phyloP scores from a whole-genome alignment of 2,113 vertebrate genomes.

The Macquaria australasica region DNA sequence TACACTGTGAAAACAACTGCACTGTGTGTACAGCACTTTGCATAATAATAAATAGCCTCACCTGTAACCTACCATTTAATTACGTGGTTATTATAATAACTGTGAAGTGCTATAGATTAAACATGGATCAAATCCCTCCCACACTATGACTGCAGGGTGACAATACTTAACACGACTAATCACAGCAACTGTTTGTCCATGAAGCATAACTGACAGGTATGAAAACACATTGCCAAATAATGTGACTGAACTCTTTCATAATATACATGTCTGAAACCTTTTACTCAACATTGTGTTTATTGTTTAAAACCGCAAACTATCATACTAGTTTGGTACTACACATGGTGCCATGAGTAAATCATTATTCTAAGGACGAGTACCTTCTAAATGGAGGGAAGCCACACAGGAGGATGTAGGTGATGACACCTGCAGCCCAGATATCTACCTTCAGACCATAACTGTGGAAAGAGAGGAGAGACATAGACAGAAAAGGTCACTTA shows the following conservation, averaged over 20 bases:
- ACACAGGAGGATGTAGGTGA: constrained; percentile 97
- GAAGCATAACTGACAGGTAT: background rate
- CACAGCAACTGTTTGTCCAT: background rate
- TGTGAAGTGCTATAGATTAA: background rate
- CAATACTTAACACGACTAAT: background rate
- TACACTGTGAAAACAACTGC: background rate
- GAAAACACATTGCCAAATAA: background rate
- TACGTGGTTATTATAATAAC: constrained; percentile 1
- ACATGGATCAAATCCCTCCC: background rate
- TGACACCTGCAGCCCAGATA: constrained; percentile 97
- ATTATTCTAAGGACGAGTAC: constrained; percentile 69
- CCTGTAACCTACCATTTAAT: background rate
- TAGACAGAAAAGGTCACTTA: background rate
- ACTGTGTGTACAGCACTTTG: background rate
- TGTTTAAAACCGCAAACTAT: background rate
- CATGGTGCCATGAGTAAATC: background rate
- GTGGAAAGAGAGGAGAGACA: constrained; percentile 26
- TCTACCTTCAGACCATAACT: constrained; percentile 99
- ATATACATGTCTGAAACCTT: background rate
- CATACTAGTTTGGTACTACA: background rate
- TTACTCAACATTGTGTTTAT: background rate
- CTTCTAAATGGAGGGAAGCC: constrained; percentile 98
- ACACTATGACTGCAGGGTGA: background rate
- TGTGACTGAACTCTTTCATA: background rate
- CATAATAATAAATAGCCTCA: background rate